Percentiles rank a stretch among this genome's conserved stretches.
Conservation (phyloP, 2,888 invertebrate genomes). For the Polydrusus pterygomalis region DNA sequence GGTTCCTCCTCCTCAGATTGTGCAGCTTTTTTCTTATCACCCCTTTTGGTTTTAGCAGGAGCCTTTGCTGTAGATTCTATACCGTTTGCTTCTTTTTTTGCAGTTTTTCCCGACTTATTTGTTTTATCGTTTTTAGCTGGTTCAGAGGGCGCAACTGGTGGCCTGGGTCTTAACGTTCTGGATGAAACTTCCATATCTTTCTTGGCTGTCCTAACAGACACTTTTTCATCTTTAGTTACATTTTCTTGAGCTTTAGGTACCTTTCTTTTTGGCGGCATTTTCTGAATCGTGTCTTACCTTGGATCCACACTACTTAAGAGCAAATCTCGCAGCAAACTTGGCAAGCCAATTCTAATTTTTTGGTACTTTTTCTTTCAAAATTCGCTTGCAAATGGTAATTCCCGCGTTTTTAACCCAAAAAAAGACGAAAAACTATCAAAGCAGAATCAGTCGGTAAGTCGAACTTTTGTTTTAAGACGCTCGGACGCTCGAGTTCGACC, state of each 20-base stretch:
- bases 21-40: neutral
- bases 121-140: neutral
- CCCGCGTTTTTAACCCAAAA: neutral
- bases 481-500: too few relatives aligned
- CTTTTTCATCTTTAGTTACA: slow-evolving; percentile 18
- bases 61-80: neutral
- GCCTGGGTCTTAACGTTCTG: slow-evolving; percentile 24
- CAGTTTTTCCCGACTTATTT: neutral
- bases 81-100: neutral
- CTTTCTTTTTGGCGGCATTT: slow-evolving; percentile 58
- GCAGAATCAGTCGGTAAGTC: too few relatives aligned
- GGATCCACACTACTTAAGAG: neutral
- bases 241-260: slow-evolving; percentile 38
- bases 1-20: slow-evolving; percentile 32
- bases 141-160: neutral
- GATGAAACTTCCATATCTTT: slow-evolving; percentile 8
- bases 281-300: neutral
- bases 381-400: neutral
- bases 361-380: too few relatives aligned
- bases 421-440: too few relatives aligned
- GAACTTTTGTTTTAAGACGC: too few relatives aligned
- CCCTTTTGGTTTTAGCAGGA: neutral
- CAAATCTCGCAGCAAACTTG: neutral
- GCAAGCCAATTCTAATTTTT: too few relatives aligned
- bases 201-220: slow-evolving; percentile 2